Evolutionary conservation across 2,797 vertebrate species (phyloP), one percentile per base, ranked within the genome.

Genomic region (Cirrhinus molitorella): DNA sequence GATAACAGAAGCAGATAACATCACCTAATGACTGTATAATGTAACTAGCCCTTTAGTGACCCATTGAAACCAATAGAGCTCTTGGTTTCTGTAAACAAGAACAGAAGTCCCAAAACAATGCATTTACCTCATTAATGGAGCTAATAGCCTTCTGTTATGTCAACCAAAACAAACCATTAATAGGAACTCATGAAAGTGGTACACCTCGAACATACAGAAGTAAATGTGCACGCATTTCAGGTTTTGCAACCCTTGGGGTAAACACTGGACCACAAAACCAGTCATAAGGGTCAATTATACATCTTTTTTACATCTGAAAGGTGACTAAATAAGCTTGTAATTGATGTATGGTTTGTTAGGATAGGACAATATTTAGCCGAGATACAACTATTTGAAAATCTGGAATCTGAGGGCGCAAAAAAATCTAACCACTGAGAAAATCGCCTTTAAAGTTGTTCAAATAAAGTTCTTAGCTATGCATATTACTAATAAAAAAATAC

Each of bases 1-100:
- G 88, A 88, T 88, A 88, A 87, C 84, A 84, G 66, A 83, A 55
- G 68, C 79, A 86, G 86, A 87, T 88, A 86, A 66, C 25, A 45
- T 34, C n/a, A 66, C 53, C 34, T 88, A 88, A 87, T 88, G 85
- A 87, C 83, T 77, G 81, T 71, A 65, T 87, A 87, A 87, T 87
- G 83, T 85, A 45, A 75, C 85, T 40, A 74, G 76, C 80, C 83
- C 67, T 70, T 86, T 85, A 87, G 68, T 45, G 87, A 63, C 84
- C 87, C 81, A 85, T 87, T 84, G 85, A 88, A 85, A 88, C 85
- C 78, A 25, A 81, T 31, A 71, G 57, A 47, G 34, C 79, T 45
- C 51, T 65, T 31, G 25, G 83, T 86, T 86, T 86, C 83, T 85
- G 80, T 86, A 83, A 78, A 86, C 70, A 83, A 71, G 12, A 83